A percentile compares a stretch with the other conserved stretches of the same genome.
Evolutionary conservation across 2,797 vertebrate species (phyloP).

Genomic region (Parambassis ranga): DNA sequence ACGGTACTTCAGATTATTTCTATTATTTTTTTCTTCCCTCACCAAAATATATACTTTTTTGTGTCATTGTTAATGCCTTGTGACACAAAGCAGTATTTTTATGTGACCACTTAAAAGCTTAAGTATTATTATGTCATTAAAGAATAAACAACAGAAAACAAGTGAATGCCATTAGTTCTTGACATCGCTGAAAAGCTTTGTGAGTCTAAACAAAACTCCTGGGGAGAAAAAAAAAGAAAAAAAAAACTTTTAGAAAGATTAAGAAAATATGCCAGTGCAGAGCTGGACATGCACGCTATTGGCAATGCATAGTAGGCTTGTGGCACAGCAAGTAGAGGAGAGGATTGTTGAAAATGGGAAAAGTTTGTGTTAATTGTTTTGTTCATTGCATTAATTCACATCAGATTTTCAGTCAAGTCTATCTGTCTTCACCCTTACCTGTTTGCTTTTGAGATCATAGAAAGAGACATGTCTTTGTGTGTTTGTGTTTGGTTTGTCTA

Average conservation of each 20-base stretch:
- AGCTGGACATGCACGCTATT: too few species aligned
- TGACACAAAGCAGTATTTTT: constrained; percentile 3
- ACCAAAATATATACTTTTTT: background rate
- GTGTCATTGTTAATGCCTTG: background rate
- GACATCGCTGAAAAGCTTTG: constrained; percentile 11
- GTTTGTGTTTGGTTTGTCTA: background rate
- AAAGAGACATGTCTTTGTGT: too few species aligned
- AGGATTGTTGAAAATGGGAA: too few species aligned
- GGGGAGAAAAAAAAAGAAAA: background rate
- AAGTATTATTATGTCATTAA: constrained; percentile 15
- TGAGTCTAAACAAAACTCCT: constrained; percentile 5
- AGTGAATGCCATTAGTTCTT: constrained; percentile 29
- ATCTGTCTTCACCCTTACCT: too few species aligned
- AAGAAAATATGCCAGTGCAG: background rate
- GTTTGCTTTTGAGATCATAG: too few species aligned
- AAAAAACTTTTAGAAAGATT: background rate
- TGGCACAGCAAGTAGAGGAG: too few species aligned
- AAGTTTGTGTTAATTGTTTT: too few species aligned
- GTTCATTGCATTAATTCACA: too few species aligned
- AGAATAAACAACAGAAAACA: background rate
- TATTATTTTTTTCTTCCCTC: too few species aligned
- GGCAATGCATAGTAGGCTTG: too few species aligned
- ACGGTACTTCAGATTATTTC: too few species aligned
- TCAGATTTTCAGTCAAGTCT: too few species aligned
- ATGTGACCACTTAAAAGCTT: constrained; percentile 19